Percentiles rank a stretch among this genome's conserved stretches.
Evolutionary conservation across 1,140 invertebrate species (phyloP).

Genomic region (Theocolax elegans): DNA sequence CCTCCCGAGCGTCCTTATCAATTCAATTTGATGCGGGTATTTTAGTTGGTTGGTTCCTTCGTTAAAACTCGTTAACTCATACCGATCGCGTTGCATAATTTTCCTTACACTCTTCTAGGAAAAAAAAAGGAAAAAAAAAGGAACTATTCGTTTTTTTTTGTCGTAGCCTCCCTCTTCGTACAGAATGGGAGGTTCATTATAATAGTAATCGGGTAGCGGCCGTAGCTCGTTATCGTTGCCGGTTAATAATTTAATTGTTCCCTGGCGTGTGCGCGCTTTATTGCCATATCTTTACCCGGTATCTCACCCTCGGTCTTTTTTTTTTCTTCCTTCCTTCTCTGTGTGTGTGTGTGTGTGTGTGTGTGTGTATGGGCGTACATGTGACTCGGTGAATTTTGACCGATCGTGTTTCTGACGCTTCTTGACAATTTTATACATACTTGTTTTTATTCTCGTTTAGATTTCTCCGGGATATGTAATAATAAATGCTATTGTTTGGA

Average conservation of each 20-base stretch:
- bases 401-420: too few species aligned
- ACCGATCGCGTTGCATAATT: too few species aligned
- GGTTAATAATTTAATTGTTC: slow-evolving; percentile 68
- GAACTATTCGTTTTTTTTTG: slow-evolving; percentile 25
- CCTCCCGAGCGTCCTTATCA: background rate
- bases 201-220: slow-evolving; percentile 60
- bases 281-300: slow-evolving; percentile 60
- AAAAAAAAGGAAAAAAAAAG: too few species aligned
- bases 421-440: too few species aligned
- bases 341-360: background rate
- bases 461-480: too few species aligned
- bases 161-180: slow-evolving; percentile 8
- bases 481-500: too few species aligned
- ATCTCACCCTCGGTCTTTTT: slow-evolving; percentile 45
- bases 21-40: slow-evolving; percentile 29
- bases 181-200: slow-evolving; percentile 53
- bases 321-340: background rate
- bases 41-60: background rate
- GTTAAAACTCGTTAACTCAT: slow-evolving; percentile 3
- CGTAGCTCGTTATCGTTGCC: slow-evolving; percentile 58
- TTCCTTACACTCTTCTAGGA: too few species aligned
- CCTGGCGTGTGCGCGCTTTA: slow-evolving; percentile 59
- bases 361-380: too few species aligned
- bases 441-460: too few species aligned
- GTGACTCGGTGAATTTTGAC: too few species aligned